phyloP scores from a whole-genome alignment of 1,140 invertebrate genomes.

The Lycorma delicatula region DNA sequence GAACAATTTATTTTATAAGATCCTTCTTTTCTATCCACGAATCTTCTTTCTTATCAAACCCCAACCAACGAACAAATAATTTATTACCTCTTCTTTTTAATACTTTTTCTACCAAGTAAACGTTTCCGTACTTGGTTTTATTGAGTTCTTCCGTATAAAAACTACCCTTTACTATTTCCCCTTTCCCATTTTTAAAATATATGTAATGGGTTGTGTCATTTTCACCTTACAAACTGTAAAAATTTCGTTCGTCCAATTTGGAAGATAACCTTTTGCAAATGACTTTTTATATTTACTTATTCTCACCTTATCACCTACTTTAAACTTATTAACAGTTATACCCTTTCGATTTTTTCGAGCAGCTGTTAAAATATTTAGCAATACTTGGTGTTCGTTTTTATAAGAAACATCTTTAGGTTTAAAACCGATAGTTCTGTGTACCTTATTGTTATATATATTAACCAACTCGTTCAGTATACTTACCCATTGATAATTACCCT shows the following conservation, averaged over 20 bases:
- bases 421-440: conserved; percentile 39
- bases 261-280: conserved; percentile 23
- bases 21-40: too few species aligned
- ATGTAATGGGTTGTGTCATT: conserved; percentile 15
- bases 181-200: conserved; percentile 17
- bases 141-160: conserved; percentile 13
- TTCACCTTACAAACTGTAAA: conserved; percentile 20
- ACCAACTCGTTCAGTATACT: conserved; percentile 35
- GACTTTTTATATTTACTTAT: conserved; percentile 24
- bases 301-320: conserved; percentile 20
- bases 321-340: conserved; percentile 21
- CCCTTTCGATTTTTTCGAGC: conserved; percentile 1
- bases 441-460: conserved; percentile 38
- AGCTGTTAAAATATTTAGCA: conserved; percentile 11
- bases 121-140: conserved; percentile 24
- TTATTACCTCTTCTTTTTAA: conserved; percentile 21
- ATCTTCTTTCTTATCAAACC: too few species aligned
- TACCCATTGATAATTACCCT: conserved; percentile 27
- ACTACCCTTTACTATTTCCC: not conserved
- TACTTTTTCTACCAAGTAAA: conserved; percentile 34
- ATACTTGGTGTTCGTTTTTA: conserved; percentile 24
- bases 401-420: conserved; percentile 33
- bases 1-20: too few species aligned
- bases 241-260: conserved; percentile 20
- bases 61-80: too few species aligned